Evolutionary conservation across 2,113 vertebrate genomes (phyloP).

Genomic region (Colistium nudipinnis): DNA sequence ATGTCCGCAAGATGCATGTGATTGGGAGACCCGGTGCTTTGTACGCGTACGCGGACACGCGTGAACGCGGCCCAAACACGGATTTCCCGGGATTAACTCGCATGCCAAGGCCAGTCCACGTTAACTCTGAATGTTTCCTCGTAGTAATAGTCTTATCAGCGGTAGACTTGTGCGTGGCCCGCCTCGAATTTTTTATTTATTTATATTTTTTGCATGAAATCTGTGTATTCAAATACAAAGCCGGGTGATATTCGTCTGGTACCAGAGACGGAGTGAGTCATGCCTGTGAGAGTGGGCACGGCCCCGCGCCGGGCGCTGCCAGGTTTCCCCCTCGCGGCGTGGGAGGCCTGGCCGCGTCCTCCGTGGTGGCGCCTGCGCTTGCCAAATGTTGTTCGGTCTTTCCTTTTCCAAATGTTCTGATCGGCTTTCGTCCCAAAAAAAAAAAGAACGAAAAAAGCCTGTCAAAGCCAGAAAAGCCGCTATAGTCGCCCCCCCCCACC

Average conservation of each 20-base stretch:
- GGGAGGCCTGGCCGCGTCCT: conserved; percentile 64
- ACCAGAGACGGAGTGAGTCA: conserved; percentile 68
- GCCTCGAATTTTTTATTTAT: conserved; percentile 70
- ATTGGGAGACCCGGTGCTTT: conserved; percentile 10
- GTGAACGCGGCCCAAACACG: no score
- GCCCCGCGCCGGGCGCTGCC: conserved; percentile 60
- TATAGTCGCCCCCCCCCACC: background rate
- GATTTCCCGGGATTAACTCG: conserved; percentile 37
- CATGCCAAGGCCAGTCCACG: conserved; percentile 72
- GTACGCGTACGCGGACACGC: conserved; percentile 6
- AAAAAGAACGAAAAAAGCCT: conserved; percentile 17
- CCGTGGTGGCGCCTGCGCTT: conserved; percentile 70
- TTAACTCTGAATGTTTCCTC: conserved; percentile 9
- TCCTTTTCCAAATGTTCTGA: conserved; percentile 79
- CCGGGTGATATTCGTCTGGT: conserved; percentile 58
- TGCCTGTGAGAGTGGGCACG: conserved; percentile 64
- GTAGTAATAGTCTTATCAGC: conserved; percentile 47
- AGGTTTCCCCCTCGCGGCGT: conserved; percentile 59
- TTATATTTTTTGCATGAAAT: conserved; percentile 86
- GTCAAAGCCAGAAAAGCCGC: conserved; percentile 36
- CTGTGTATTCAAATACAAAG: conserved; percentile 79
- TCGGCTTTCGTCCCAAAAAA: conserved; percentile 49
- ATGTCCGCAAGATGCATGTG: conserved; percentile 49
- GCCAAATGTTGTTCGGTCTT: conserved; percentile 83
- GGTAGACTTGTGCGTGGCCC: conserved; percentile 79